phyloP scores from a whole-genome alignment of 2,888 invertebrate genomes.

The Sarcophaga carnaria region DNA sequence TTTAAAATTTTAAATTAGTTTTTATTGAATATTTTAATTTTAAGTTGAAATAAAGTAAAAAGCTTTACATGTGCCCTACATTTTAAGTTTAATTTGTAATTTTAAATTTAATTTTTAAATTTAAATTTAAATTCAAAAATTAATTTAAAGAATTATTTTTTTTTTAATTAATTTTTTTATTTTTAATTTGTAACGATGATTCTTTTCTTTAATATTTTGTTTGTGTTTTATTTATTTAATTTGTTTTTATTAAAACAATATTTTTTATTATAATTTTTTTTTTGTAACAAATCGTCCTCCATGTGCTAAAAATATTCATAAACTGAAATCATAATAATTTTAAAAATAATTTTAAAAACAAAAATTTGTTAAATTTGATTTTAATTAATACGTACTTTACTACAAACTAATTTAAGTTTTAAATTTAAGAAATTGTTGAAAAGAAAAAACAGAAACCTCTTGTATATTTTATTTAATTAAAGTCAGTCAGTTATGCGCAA shows the following conservation, averaged over 20 bases:
- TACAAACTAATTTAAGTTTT: slow-evolving; percentile 39
- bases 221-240: background rate
- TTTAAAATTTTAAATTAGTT: background rate
- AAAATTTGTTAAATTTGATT: slow-evolving; percentile 14
- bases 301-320: slow-evolving; percentile 77
- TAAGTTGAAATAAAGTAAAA: slow-evolving; percentile 72
- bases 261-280: background rate
- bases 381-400: slow-evolving; percentile 13
- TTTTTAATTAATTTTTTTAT: too few species aligned
- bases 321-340: slow-evolving; percentile 31
- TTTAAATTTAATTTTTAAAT: background rate
- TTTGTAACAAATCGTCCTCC: slow-evolving; percentile 73
- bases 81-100: slow-evolving; percentile 57
- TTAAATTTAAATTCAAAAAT: background rate
- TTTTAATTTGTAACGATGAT: too few species aligned
- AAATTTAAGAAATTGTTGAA: slow-evolving; percentile 40
- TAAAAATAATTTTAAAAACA: background rate
- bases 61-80: slow-evolving; percentile 81
- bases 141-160: too few species aligned
- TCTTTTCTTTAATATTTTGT: too few species aligned
- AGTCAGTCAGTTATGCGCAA: too few species aligned
- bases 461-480: too few species aligned
- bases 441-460: background rate
- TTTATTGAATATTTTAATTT: slow-evolving; percentile 42
- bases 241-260: background rate